Percentiles rank a stretch among this genome's conserved stretches.
Evolutionary conservation across 2,797 vertebrate species (phyloP).

Genomic region (Uromys caudimaculatus): DNA sequence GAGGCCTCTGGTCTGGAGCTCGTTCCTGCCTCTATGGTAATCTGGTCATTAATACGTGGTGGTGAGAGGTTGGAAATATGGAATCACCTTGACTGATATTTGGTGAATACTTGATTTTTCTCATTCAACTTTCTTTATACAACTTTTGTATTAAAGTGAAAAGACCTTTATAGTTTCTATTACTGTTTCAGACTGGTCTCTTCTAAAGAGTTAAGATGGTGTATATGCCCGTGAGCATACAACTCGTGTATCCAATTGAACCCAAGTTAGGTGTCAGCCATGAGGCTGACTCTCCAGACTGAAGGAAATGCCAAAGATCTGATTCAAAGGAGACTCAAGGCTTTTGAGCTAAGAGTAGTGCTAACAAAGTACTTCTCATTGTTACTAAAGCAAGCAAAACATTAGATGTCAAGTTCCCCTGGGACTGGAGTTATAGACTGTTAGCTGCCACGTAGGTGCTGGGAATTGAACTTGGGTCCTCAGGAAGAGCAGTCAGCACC

Average conservation of each 20-base stretch:
- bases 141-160: slow-evolving; percentile 70
- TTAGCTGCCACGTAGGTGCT: neutral
- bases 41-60: accelerated
- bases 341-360: neutral
- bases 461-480: neutral
- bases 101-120: neutral
- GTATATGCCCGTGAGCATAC: too few relatives aligned
- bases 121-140: neutral
- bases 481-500: neutral
- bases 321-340: neutral
- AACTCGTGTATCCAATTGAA: neutral
- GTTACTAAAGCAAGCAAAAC: neutral
- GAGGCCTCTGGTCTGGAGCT: accelerated
- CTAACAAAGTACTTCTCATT: neutral
- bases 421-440: neutral
- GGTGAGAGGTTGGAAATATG: neutral
- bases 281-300: neutral
- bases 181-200: neutral
- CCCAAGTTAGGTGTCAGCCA: neutral
- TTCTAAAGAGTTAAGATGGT: neutral
- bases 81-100: neutral
- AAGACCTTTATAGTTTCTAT: slow-evolving; percentile 28
- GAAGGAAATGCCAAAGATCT: neutral
- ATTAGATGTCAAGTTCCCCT: neutral
- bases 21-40: neutral